Evolutionary conservation across 2,888 invertebrate species (phyloP), one percentile per base, ranked within the genome.

Genomic region (Pachycephus smyrnensis): DNA sequence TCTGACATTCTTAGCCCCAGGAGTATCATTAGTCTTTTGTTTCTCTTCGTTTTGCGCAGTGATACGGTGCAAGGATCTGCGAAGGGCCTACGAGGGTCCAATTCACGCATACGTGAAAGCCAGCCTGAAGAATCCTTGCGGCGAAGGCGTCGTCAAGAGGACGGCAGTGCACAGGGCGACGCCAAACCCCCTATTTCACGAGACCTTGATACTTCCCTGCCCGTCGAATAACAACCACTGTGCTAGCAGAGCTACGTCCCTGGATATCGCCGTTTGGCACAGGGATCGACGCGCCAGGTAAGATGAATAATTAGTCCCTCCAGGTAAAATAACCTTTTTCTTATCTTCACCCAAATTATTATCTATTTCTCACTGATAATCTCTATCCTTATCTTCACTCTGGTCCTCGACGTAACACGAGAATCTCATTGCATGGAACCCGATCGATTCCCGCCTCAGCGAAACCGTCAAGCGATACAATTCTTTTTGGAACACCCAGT

Each of bases 81-180:
- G 94, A 85, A 93, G 95, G 83, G 90, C 94, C 30, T 93, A 94
- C 88, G 96, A 95, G 75, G 95, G 94, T 85, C 93, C 93, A 74
- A 94, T 96, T 82, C 96, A 96, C 91, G 96, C 97, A 81, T 97
- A 97, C 91, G 96, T 96, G 35, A 97, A 96, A 93, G 96, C 95
- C 87, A 92, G 92, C 81, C 75, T 91, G 76, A 90, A 89, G 81
- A 91, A 91, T 77, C 86, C 84, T 75, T 88, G 88, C 81, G 90
- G 93, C 91, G 92, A 93, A 92, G 92, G 94, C 90, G 90, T 94
- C 89, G 93, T 96, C 87, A 96, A 96, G 89, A 93, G 97, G 75
- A 97, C 97, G 0, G 95, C 96, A 73, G 97, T 97, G 11, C 95
- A 96, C 82, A 95, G 95, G 76, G 95, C 96, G 84, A 96, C 96